phyloP scores from a whole-genome alignment of 2,888 invertebrate genomes.

The Loripinus fragilis region DNA sequence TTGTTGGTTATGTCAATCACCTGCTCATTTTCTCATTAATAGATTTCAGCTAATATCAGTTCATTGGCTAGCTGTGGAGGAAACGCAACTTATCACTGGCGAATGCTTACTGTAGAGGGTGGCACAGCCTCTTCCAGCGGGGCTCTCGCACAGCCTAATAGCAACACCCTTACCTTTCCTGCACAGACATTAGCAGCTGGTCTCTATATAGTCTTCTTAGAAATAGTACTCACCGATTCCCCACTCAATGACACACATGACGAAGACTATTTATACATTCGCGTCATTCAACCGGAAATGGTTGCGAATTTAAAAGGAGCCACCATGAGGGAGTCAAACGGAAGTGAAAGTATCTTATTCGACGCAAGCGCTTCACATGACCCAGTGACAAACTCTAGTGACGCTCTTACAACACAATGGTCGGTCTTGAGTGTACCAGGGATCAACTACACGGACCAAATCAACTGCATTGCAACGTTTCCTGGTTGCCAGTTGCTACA shows the following conservation, averaged over 20 bases:
- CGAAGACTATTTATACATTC: constrained; percentile 3
- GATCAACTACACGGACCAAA: background rate
- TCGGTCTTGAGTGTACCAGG: background rate
- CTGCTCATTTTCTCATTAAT: too few relatives aligned
- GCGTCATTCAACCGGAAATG: constrained; percentile 3
- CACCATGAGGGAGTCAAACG: background rate
- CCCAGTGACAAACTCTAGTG: background rate
- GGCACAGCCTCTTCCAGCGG: background rate
- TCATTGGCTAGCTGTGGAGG: background rate
- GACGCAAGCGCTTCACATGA: background rate
- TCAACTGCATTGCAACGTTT: constrained; percentile 4
- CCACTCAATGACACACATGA: background rate
- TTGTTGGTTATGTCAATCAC: too few relatives aligned
- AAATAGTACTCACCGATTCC: background rate
- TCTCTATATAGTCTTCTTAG: background rate
- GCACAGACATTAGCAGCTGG: background rate
- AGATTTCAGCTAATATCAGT: background rate
- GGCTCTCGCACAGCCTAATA: background rate
- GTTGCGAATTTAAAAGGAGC: constrained; percentile 9
- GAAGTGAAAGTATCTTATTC: background rate
- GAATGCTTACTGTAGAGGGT: background rate
- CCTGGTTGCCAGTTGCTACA: background rate
- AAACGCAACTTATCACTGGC: background rate
- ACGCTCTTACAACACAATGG: background rate
- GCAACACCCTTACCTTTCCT: background rate